Evolutionary conservation across 2,797 vertebrate genomes (phyloP), one percentile per base, ranked within the genome.

Genomic region (Pterois miles): DNA sequence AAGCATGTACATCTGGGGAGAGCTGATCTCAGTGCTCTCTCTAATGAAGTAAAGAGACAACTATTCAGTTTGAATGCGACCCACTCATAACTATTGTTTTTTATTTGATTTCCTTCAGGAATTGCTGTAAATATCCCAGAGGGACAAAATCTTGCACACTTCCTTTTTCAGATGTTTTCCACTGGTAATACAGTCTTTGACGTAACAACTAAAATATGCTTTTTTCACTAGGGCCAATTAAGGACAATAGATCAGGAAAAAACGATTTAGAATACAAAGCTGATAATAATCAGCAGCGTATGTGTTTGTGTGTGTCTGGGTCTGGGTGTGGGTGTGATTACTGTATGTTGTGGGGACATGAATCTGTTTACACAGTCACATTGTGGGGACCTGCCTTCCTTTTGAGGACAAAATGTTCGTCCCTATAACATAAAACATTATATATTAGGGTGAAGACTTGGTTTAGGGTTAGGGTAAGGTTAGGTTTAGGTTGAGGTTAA

Each of bases 261-360:
- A 65, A 13, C 7, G 40, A 57, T 78, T 76, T 40, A 81, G 8
- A 84, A 74, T 29, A 65, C 63, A 85, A 70, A 82, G 31, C 43
- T 81, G 79, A 90, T 75, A 75, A 68, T 54, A 72, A 91, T 88
- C 84, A 73, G 12, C 23, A 53, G n/a, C n/a, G 65, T 50, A 4
- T 56, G 53, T 70, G 31, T 85, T n/a, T n/a, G n/a, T n/a, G n/a
- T n/a, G n/a, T n/a, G n/a, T n/a, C n/a, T n/a, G n/a, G n/a, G n/a
- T n/a, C n/a, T n/a, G n/a, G n/a, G n/a, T n/a, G n/a, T n/a, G n/a
- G n/a, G n/a, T n/a, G n/a, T n/a, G n/a, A n/a, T n/a, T n/a, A n/a
- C n/a, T n/a, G n/a, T n/a, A n/a, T n/a, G n/a, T n/a, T n/a, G n/a
- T n/a, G n/a, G n/a, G n/a, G n/a, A n/a, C n/a, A n/a, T n/a, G n/a